phyloP scores from a whole-genome alignment of 2,797 vertebrate species.

The Danio jaintianensis region DNA sequence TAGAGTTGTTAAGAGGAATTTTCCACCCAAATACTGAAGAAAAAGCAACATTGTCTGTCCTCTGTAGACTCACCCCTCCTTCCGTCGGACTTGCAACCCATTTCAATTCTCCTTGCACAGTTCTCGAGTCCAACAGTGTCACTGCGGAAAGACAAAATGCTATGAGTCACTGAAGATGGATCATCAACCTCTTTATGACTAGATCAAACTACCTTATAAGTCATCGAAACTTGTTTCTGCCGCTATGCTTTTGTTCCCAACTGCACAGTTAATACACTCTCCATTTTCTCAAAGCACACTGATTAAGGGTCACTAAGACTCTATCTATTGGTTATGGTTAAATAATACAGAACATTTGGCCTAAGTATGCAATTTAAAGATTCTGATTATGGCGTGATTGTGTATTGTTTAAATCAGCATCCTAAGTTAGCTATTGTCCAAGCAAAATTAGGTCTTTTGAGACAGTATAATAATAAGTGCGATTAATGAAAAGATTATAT shows the following conservation, averaged over 20 bases:
- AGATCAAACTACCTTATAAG: background rate
- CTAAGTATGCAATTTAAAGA: background rate
- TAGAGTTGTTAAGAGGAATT: background rate
- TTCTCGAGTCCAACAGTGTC: slow-evolving; percentile 97
- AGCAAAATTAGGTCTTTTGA: background rate
- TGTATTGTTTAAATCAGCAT: slow-evolving; percentile 5
- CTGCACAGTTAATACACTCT: background rate
- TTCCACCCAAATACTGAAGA: background rate
- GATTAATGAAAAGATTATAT: background rate
- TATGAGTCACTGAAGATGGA: slow-evolving; percentile 7
- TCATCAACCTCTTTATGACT: slow-evolving; percentile 26
- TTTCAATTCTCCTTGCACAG: slow-evolving; percentile 97
- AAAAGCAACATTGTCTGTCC: slow-evolving; percentile 48
- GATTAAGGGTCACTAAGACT: background rate
- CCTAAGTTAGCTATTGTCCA: background rate
- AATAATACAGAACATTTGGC: background rate
- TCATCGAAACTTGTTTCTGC: background rate
- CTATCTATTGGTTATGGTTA: background rate
- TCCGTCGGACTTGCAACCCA: slow-evolving; percentile 97
- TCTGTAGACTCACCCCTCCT: slow-evolving; percentile 94
- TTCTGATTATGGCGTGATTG: background rate
- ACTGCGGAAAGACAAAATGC: slow-evolving; percentile 78
- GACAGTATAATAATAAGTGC: background rate
- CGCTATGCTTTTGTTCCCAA: background rate
- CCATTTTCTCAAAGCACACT: background rate